Evolutionary conservation across 2,797 vertebrate genomes (phyloP).

Genomic region (Coluber constrictor): DNA sequence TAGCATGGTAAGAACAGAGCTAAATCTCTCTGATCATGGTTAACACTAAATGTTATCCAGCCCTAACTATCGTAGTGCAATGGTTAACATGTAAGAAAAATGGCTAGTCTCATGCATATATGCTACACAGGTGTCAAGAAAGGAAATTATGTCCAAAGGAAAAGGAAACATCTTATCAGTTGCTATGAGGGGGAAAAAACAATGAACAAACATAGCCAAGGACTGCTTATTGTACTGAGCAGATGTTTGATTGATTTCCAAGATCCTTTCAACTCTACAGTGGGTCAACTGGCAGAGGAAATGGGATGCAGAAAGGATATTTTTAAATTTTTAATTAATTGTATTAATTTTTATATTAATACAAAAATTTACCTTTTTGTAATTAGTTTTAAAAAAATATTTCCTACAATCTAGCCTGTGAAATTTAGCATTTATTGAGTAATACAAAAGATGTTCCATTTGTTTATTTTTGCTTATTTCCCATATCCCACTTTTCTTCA

Average conservation of each 20-base stretch:
- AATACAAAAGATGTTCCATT: background rate
- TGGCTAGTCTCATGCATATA: background rate
- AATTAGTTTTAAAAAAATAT: background rate
- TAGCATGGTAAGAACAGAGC: background rate
- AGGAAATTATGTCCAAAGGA: background rate
- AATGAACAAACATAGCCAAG: background rate
- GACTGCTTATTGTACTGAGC: background rate
- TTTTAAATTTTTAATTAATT: background rate
- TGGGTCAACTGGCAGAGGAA: background rate
- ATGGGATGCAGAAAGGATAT: background rate
- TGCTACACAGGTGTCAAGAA: background rate
- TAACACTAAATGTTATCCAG: background rate
- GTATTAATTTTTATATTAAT: background rate
- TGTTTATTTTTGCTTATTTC: background rate
- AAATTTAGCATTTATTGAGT: background rate
- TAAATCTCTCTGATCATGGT: background rate
- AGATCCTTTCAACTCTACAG: background rate
- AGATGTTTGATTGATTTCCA: background rate
- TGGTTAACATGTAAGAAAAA: background rate
- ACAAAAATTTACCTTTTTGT: background rate
- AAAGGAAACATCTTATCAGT: background rate
- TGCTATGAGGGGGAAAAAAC: background rate
- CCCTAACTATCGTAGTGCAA: background rate
- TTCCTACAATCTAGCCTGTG: background rate
- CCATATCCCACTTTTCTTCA: background rate